phyloP scores from a whole-genome alignment of 2,113 vertebrate genomes.

The Narcine bancroftii region DNA sequence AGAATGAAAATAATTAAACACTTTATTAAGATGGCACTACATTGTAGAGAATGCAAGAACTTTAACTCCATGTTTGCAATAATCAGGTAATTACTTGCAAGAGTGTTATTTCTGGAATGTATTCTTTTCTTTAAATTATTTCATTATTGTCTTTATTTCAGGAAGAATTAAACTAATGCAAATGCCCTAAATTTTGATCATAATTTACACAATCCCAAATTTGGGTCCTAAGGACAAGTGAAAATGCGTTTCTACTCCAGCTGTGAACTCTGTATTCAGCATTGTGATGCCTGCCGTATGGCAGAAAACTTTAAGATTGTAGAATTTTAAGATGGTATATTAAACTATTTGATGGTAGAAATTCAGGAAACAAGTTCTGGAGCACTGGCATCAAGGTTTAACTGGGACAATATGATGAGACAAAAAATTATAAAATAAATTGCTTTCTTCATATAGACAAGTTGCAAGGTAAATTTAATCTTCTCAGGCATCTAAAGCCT shows the following conservation, averaged over 20 bases:
- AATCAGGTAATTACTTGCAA: conserved; percentile 70
- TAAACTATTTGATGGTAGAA: not conserved
- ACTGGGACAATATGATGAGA: not conserved
- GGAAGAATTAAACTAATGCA: not conserved
- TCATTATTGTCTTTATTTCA: not conserved
- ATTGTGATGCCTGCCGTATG: not conserved
- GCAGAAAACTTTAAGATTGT: not conserved
- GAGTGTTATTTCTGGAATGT: not conserved
- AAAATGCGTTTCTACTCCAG: not conserved
- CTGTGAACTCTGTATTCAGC: not conserved
- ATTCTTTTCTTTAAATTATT: not conserved
- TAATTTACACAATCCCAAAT: not conserved
- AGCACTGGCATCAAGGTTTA: not conserved
- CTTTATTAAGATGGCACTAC: conserved; percentile 96
- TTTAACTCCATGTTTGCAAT: conserved; percentile 99
- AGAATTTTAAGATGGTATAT: not conserved
- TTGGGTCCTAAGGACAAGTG: not conserved
- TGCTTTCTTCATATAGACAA: not conserved
- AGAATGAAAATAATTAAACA: conserved; percentile 97
- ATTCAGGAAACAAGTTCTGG: not conserved
- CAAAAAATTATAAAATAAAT: not conserved
- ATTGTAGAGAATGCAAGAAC: conserved; percentile 98
- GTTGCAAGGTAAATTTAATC: not conserved
- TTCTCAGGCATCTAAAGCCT: not conserved
- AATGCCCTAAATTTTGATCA: not conserved